Evolutionary conservation across 2,113 vertebrate species (phyloP).

Genomic region (Paratilapia polleni): DNA sequence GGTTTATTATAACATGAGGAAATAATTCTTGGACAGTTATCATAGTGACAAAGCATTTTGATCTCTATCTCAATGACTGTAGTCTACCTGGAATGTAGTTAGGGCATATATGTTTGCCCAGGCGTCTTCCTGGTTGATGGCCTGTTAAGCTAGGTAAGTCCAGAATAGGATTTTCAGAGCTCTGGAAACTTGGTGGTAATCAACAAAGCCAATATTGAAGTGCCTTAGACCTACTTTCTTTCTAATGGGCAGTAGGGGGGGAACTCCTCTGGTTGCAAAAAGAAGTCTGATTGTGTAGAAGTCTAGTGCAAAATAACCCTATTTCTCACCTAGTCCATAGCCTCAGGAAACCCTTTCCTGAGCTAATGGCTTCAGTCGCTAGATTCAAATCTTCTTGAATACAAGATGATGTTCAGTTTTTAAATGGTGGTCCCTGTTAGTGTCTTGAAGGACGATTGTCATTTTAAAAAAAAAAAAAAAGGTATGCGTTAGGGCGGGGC

Average conservation of each 20-base stretch:
- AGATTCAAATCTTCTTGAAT: background rate
- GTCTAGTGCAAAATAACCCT: background rate
- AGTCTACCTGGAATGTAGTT: background rate
- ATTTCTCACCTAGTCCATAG: background rate
- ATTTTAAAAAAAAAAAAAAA: too few relatives aligned
- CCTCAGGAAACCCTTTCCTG: background rate
- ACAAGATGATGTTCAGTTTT: background rate
- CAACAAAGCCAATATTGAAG: background rate
- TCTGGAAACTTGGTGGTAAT: background rate
- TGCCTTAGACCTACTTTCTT: background rate
- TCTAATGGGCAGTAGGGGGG: background rate
- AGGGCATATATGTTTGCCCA: background rate
- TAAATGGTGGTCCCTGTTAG: background rate
- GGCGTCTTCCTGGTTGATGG: background rate
- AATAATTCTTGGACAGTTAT: background rate
- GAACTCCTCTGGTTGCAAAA: background rate
- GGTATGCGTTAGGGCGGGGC: rapidly evolving
- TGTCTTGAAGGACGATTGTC: too few relatives aligned
- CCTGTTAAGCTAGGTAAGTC: background rate
- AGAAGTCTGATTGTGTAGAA: background rate
- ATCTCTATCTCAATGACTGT: background rate
- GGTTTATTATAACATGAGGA: background rate
- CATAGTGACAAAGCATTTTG: background rate
- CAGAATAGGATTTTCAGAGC: background rate
- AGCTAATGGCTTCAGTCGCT: background rate